phyloP scores from a whole-genome alignment of 1,140 invertebrate genomes.

The Lamellibrachia luymesi region DNA sequence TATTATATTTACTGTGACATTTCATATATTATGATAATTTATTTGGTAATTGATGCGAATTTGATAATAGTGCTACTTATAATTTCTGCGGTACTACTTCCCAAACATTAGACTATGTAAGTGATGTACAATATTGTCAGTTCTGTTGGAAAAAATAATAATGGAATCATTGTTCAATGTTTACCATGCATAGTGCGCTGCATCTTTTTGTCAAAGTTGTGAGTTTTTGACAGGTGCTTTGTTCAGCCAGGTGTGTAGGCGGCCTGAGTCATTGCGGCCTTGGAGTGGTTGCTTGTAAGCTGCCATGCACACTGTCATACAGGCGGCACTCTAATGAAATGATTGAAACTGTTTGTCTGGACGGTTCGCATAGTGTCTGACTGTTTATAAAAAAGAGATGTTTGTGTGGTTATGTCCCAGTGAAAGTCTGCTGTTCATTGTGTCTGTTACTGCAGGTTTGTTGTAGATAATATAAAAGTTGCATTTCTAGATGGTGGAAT shows the following conservation, averaged over 20 bases:
- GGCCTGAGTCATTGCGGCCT: neutral
- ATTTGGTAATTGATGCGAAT: neutral
- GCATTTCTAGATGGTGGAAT: no score
- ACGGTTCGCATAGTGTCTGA: neutral
- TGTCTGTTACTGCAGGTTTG: neutral
- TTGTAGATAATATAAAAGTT: neutral
- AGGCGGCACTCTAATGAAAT: neutral
- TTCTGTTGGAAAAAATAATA: neutral
- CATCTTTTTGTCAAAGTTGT: neutral
- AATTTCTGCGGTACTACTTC: neutral
- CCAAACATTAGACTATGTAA: neutral
- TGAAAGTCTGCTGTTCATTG: neutral
- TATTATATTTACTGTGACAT: neutral
- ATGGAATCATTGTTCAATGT: neutral
- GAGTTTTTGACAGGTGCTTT: neutral
- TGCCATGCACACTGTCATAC: neutral
- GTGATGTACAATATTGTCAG: neutral
- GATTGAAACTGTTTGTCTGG: neutral
- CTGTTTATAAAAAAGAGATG: neutral
- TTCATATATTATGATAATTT: neutral
- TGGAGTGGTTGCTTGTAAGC: neutral
- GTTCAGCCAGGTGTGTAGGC: neutral
- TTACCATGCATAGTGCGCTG: no score
- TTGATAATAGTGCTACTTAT: neutral
- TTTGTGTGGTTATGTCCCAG: neutral